A percentile compares a stretch with the other conserved stretches of the same genome.
Evolutionary conservation across 2,113 vertebrate genomes (phyloP).

Genomic region (Todiramphus chloris): DNA sequence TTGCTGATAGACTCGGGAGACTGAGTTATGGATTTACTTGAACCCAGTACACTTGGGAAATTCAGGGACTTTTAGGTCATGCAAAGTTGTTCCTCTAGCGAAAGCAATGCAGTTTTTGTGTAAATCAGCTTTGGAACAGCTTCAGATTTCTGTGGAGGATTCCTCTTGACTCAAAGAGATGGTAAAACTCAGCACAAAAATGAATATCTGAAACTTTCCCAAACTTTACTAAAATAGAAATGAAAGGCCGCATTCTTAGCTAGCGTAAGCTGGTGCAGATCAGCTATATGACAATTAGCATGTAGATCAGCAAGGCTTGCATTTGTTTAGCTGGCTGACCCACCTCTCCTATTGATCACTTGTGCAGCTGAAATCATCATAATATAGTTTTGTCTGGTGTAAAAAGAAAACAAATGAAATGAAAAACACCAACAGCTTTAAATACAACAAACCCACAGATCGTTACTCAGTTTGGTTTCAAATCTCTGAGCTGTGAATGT

Average conservation of each 20-base stretch:
- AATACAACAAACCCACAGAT: background rate
- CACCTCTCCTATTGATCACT: conserved; percentile 56
- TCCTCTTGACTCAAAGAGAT: background rate
- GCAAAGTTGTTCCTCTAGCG: background rate
- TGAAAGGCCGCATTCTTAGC: background rate
- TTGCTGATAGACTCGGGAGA: background rate
- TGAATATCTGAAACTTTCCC: background rate
- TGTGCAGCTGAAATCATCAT: background rate
- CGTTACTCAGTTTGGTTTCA: background rate
- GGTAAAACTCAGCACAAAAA: background rate
- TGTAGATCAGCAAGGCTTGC: conserved; percentile 19
- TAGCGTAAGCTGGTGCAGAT: background rate
- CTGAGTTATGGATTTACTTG: background rate
- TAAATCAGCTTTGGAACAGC: conserved; percentile 33
- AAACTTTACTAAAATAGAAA: conserved; percentile 51
- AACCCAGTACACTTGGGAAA: background rate
- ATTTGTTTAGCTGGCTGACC: conserved; percentile 44
- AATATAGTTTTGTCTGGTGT: background rate
- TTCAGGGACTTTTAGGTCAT: background rate
- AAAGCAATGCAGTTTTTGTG: conserved; percentile 20
- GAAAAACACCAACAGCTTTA: background rate
- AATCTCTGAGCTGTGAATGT: background rate
- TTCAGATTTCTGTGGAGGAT: background rate
- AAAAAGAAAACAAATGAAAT: background rate
- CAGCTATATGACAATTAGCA: background rate